Percentiles rank a stretch among this genome's conserved stretches.
These are phyloP conservation scores for Tiphia femorata DNA, from an alignment of 2,888 invertebrate species.

Conservation along the genomic window DNA sequence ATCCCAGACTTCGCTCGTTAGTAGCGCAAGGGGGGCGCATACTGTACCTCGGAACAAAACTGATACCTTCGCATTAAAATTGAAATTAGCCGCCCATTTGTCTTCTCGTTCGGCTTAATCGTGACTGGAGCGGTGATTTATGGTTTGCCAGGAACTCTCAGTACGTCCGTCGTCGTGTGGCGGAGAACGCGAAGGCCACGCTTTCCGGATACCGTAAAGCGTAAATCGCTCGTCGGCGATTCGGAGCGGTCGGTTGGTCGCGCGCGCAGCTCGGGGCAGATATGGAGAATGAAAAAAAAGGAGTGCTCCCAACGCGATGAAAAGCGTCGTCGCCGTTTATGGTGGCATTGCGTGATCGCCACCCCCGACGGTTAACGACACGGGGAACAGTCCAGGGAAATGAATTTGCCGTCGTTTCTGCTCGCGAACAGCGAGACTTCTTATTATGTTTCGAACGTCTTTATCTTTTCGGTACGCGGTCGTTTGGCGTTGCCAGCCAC, in stretches of 20 bases:
- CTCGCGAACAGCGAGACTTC: slow-evolving; percentile 24
- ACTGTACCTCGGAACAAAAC: slow-evolving; percentile 20
- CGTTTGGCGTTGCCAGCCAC: not conserved
- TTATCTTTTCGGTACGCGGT: slow-evolving; percentile 9
- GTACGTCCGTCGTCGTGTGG: no score
- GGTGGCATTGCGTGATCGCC: slow-evolving; percentile 50
- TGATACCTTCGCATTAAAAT: slow-evolving; percentile 47
- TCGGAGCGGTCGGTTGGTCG: slow-evolving; percentile 21
- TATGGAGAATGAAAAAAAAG: no score
- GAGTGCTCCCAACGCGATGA: no score
- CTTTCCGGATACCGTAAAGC: slow-evolving; percentile 39
- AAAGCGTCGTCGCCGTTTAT: slow-evolving; percentile 49
- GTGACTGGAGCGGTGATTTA: slow-evolving; percentile 51
- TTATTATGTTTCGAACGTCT: slow-evolving; percentile 24
- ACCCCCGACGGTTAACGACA: no score
- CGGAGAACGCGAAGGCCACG: no score
- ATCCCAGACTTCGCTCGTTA: no score
- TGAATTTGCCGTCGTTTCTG: no score
- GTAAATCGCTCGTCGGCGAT: slow-evolving; percentile 34
- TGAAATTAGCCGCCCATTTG: slow-evolving; percentile 57
- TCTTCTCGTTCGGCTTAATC: slow-evolving; percentile 52
- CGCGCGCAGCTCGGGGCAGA: no score
- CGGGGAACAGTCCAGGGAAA: no score
- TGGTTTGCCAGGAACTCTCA: no score
- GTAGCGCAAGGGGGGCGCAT: slow-evolving; percentile 1